These are phyloP conservation scores for Uromys caudimaculatus DNA, from an alignment of 2,797 vertebrate genomes.

Conservation along the genomic window DNA sequence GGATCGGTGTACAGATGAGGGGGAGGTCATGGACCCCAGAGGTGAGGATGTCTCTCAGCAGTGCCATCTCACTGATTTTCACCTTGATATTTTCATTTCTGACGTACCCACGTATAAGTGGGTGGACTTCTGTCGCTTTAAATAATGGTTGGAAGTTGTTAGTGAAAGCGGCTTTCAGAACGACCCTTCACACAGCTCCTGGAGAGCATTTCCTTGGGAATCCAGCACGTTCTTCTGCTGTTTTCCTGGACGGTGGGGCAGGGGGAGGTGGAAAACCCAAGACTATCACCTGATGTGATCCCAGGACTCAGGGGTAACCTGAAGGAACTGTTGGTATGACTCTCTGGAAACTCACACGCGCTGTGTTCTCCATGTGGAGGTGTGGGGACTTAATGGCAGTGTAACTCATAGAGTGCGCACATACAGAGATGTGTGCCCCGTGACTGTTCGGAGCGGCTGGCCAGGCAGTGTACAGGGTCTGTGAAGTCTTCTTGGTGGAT, in stretches of 20 bases:
- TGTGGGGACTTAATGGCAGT: not conserved
- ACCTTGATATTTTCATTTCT: not conserved
- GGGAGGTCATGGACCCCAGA: not conserved
- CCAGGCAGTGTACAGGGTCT: not conserved
- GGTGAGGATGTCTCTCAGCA: fast-evolving
- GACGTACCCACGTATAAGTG: not conserved
- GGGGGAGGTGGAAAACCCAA: not conserved
- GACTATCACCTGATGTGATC: too few species aligned
- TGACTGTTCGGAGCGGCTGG: not conserved
- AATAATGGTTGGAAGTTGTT: not conserved
- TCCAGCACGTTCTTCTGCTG: too few species aligned
- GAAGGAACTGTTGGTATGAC: fast-evolving
- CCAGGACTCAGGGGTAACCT: not conserved
- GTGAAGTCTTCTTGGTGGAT: fast-evolving
- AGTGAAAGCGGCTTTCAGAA: not conserved
- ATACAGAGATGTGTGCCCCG: not conserved
- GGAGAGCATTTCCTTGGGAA: too few species aligned
- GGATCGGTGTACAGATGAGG: fast-evolving
- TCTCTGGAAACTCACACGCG: not conserved
- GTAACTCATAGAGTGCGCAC: fast-evolving
- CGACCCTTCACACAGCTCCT: not conserved
- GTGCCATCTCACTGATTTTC: fast-evolving
- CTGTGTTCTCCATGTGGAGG: not conserved
- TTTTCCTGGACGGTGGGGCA: not conserved
- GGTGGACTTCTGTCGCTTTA: not conserved